Conservation (phyloP, 1,140 invertebrate species). For the Eciton burchellii region DNA sequence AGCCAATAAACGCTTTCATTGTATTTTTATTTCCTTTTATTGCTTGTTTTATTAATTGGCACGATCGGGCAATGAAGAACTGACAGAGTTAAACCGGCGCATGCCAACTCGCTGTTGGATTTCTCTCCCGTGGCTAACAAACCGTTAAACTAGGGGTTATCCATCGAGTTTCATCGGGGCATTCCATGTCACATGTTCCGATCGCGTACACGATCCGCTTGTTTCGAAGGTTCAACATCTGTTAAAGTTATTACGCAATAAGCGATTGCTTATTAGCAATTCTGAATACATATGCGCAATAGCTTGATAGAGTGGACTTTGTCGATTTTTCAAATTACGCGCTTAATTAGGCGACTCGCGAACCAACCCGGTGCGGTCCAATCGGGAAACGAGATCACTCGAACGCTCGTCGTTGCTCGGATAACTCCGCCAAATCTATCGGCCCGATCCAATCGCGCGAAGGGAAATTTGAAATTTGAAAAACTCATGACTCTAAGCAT, state of each 20-base stretch:
- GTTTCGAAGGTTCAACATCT: slow-evolving; percentile 12
- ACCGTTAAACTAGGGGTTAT: slow-evolving; percentile 1
- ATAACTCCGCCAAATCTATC: background rate
- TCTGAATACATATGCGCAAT: slow-evolving; percentile 11
- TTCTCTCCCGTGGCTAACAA: background rate
- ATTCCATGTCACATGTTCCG: background rate
- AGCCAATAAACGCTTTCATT: slow-evolving; percentile 66
- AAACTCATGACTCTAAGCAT: background rate
- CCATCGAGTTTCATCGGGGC: slow-evolving; percentile 7
- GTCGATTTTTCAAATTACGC: slow-evolving; percentile 1
- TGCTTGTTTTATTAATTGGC: slow-evolving; percentile 66
- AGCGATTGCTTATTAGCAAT: too few relatives aligned
- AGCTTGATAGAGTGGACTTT: too few relatives aligned
- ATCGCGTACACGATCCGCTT: slow-evolving; percentile 13
- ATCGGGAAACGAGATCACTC: slow-evolving; percentile 69
- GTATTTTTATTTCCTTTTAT: slow-evolving; percentile 68
- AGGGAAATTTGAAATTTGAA: too few relatives aligned
- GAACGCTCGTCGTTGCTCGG: background rate
- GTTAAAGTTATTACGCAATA: background rate
- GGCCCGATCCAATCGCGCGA: slow-evolving; percentile 7
- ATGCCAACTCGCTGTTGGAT: background rate
- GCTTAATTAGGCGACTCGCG: background rate
- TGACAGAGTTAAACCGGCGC: slow-evolving; percentile 31
- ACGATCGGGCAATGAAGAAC: slow-evolving; percentile 51
- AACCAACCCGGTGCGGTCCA: slow-evolving; percentile 38